A percentile compares a stretch with the other conserved stretches of the same genome.
phyloP scores from a whole-genome alignment of 2,113 vertebrate genomes.

The Rhinolophus sinicus region DNA sequence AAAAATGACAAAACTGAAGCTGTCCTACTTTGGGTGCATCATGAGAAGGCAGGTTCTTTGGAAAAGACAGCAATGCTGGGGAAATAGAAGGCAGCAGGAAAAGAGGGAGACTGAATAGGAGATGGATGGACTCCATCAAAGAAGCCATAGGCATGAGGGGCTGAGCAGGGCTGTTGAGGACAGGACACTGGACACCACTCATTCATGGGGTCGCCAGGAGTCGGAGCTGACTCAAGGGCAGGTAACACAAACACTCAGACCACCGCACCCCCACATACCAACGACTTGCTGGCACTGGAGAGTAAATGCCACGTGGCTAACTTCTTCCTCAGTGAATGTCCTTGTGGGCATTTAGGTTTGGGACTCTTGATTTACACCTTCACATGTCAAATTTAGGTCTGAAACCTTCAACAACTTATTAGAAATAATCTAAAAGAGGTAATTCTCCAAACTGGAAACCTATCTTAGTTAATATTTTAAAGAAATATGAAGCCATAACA shows the following conservation, averaged over 20 bases:
- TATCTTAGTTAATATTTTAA: not conserved
- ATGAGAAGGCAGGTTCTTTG: not conserved
- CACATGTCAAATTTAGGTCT: not conserved
- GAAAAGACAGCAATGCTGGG: not conserved
- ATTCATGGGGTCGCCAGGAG: not conserved
- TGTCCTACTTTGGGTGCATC: not conserved
- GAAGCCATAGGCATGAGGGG: not conserved
- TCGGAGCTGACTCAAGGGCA: not conserved
- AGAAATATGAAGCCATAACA: not conserved
- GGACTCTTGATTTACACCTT: not conserved
- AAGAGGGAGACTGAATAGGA: not conserved
- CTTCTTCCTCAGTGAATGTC: not conserved
- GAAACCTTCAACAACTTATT: slow-evolving; percentile 19
- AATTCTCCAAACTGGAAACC: not conserved
- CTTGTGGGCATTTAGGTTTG: not conserved
- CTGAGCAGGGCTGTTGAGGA: not conserved
- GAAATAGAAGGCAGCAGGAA: not conserved
- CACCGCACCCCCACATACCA: too few species aligned
- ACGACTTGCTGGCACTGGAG: too few species aligned
- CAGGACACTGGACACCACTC: not conserved
- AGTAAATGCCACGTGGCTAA: not conserved
- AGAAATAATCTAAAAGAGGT: not conserved
- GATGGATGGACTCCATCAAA: not conserved
- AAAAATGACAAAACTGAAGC: not conserved
- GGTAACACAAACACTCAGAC: not conserved